Evolutionary conservation across 2,113 vertebrate species (phyloP).

Genomic region (Onychorhynchus coronatus): DNA sequence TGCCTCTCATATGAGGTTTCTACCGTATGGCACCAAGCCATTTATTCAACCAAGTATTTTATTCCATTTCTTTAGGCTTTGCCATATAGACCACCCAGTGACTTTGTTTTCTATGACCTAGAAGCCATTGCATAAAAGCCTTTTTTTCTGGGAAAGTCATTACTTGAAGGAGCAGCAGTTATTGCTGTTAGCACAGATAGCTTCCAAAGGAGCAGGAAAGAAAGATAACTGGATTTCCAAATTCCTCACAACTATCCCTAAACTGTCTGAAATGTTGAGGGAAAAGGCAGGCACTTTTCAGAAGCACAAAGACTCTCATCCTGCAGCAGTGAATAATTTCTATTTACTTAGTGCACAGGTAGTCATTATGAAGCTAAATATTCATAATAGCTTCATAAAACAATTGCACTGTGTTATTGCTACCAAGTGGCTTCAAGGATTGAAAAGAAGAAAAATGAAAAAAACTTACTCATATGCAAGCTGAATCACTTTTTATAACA

Average conservation of each 20-base stretch:
- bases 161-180: neutral
- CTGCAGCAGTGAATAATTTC: neutral
- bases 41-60: no score
- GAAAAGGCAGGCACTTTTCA: neutral
- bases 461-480: neutral
- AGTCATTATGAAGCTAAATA: slow-evolving; percentile 4
- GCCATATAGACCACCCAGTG: no score
- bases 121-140: neutral
- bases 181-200: neutral
- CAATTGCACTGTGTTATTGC: neutral
- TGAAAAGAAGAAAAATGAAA: neutral
- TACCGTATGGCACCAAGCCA: neutral
- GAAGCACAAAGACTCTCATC: neutral
- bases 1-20: neutral
- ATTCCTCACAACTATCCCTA: neutral
- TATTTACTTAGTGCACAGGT: neutral
- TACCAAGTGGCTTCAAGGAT: neutral
- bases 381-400: slow-evolving; percentile 17
- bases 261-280: neutral
- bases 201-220: neutral
- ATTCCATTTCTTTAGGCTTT: neutral
- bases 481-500: slow-evolving; percentile 32
- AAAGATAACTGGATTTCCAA: neutral
- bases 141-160: neutral
- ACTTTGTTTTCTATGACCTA: neutral